Conservation (phyloP, 2,888 invertebrate species). For the Nomada ferruginata region DNA sequence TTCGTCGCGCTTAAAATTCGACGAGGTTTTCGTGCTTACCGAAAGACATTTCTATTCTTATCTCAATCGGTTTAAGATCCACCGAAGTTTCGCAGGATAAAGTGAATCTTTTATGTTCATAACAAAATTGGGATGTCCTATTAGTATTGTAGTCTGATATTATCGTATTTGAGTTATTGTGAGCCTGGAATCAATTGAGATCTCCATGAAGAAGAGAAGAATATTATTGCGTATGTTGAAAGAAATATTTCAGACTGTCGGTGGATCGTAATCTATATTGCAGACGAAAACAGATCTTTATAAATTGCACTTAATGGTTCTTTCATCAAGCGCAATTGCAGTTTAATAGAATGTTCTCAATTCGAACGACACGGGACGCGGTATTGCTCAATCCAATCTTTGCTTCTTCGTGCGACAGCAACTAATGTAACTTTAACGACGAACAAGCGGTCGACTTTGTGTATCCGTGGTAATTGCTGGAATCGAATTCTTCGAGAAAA, state of each 20-base stretch:
- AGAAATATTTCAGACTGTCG: not conserved
- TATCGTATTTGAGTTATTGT: not conserved
- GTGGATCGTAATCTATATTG: not conserved
- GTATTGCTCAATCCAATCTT: constrained; percentile 35
- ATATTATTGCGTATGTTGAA: not conserved
- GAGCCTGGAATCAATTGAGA: not conserved
- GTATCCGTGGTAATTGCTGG: not conserved
- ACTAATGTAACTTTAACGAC: constrained; percentile 34
- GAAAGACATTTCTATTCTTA: constrained; percentile 1
- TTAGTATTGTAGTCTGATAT: not conserved
- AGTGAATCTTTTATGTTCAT: not conserved
- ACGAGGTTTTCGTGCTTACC: constrained; percentile 34
- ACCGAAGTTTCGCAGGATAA: not conserved
- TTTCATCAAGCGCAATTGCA: constrained; percentile 41
- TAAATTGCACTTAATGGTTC: constrained; percentile 44
- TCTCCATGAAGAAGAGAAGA: no score
- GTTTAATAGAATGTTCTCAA: constrained; percentile 46
- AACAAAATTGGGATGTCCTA: not conserved
- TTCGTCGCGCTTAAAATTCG: constrained; percentile 42
- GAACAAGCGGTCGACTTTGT: not conserved
- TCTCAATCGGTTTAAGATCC: constrained; percentile 5
- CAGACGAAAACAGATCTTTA: constrained; percentile 17
- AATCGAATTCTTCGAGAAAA: no score
- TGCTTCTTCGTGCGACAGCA: constrained; percentile 16
- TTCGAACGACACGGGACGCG: constrained; percentile 9